Percentiles rank a stretch among this genome's conserved stretches.
These are phyloP conservation scores for Pedetes capensis DNA, from an alignment of 2,113 vertebrate species.

Conservation along the genomic window DNA sequence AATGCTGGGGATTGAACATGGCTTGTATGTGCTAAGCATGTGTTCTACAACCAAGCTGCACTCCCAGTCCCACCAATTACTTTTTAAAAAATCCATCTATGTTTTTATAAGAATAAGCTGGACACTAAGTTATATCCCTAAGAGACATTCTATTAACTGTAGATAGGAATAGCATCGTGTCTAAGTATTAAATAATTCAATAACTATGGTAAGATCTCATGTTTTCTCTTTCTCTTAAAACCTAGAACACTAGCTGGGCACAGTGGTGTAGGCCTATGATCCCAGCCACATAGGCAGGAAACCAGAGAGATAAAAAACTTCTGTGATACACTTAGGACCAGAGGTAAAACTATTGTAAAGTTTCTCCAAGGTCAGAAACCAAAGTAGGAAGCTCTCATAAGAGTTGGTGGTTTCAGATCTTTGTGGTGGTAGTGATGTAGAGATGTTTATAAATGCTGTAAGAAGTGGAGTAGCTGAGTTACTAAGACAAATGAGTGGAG, in stretches of 20 bases:
- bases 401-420: background rate
- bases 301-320: background rate
- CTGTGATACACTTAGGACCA: background rate
- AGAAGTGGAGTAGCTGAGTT: background rate
- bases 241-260: background rate
- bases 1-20: background rate
- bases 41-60: background rate
- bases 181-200: background rate
- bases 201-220: background rate
- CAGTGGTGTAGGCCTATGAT: no score
- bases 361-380: background rate
- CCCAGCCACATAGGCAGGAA: no score
- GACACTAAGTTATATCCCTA: background rate
- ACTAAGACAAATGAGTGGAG: background rate
- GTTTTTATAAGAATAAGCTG: constrained; percentile 7
- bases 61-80: background rate
- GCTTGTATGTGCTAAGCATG: background rate
- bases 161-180: background rate
- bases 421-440: background rate
- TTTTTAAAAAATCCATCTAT: background rate
- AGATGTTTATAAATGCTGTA: background rate
- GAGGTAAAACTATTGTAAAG: background rate
- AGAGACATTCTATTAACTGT: background rate
- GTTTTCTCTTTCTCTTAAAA: constrained; percentile 4
- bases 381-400: background rate